Evolutionary conservation across 2,797 vertebrate genomes (phyloP).

Genomic region (Cirrhinus molitorella): DNA sequence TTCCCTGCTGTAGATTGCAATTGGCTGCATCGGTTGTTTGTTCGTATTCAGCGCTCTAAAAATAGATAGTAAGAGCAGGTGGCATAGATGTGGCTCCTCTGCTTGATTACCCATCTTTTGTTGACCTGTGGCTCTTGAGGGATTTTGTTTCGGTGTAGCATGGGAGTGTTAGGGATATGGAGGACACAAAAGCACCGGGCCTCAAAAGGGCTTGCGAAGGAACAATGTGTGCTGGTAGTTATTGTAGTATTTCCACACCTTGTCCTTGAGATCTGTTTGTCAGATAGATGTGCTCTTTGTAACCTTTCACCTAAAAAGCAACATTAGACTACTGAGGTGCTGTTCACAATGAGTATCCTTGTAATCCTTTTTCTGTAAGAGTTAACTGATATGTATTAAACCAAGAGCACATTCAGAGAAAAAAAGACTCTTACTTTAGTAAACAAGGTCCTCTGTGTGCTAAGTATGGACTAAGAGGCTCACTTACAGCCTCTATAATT

Average conservation of each 20-base stretch:
- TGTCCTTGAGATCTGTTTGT: constrained; percentile 8
- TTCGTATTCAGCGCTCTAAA: constrained; percentile 43
- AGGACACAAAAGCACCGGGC: not conserved
- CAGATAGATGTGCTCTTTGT: not conserved
- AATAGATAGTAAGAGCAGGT: constrained; percentile 46
- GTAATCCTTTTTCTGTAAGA: constrained; percentile 16
- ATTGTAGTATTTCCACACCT: constrained; percentile 10
- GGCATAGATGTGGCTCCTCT: constrained; percentile 33
- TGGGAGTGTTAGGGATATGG: not conserved
- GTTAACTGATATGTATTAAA: constrained; percentile 11
- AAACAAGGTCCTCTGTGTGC: constrained; percentile 30
- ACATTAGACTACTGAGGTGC: not conserved
- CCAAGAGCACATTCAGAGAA: constrained; percentile 27
- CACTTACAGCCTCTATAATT: constrained; percentile 8
- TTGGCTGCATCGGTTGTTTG: constrained; percentile 34
- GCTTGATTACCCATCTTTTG: constrained; percentile 44
- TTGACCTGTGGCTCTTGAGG: constrained; percentile 42
- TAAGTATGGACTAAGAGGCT: constrained; percentile 17
- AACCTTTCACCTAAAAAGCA: constrained; percentile 16
- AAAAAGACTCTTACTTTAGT: constrained; percentile 62
- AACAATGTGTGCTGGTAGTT: constrained; percentile 26
- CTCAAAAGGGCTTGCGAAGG: not conserved
- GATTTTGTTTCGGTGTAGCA: constrained; percentile 38
- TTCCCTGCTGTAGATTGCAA: constrained; percentile 39
- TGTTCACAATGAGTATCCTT: constrained; percentile 11